phyloP scores from a whole-genome alignment of 1,140 invertebrate species.

The Camponotus floridanus region DNA sequence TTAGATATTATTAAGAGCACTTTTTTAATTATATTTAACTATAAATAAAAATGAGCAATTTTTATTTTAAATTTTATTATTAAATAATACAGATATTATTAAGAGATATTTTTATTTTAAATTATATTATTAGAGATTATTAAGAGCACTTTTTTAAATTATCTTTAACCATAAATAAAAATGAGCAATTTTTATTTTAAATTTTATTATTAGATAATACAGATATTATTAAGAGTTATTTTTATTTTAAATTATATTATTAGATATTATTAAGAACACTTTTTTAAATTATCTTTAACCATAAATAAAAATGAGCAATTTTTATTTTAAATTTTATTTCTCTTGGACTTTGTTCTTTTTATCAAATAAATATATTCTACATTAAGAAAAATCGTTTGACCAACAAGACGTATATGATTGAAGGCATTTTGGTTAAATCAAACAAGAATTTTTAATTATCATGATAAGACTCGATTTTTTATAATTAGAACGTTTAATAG shows the following conservation, averaged over 20 bases:
- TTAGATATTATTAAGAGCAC: neutral
- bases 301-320: neutral
- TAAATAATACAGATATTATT: no score
- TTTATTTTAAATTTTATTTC: neutral
- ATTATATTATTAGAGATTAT: neutral
- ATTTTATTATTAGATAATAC: no score
- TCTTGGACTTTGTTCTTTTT: neutral
- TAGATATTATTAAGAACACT: neutral
- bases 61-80: neutral
- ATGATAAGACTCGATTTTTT: no score
- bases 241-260: no score
- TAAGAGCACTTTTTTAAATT: no score
- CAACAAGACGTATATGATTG: no score
- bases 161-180: neutral
- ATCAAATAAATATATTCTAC: neutral
- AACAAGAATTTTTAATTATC: no score
- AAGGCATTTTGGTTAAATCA: no score
- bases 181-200: neutral
- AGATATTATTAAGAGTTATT: no score
- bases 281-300: neutral
- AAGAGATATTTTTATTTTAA: no score
- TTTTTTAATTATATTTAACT: neutral
- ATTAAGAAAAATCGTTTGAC: no score
- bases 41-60: neutral
- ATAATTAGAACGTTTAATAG: no score